Conservation (phyloP, 2,888 invertebrate genomes). For the Noctua janthina region DNA sequence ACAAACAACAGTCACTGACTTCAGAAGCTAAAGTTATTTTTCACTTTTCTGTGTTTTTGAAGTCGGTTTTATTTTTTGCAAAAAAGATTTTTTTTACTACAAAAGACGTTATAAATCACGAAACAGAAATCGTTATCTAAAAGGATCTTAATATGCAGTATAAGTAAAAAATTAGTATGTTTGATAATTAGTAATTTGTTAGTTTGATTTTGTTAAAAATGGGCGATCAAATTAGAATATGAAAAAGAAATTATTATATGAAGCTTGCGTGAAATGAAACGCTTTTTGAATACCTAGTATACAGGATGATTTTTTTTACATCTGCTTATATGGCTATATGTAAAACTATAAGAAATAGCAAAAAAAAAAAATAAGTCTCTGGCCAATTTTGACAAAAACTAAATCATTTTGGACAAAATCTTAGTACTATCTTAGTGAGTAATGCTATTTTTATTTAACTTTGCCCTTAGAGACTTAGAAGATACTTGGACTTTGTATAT, state of each 20-base stretch:
- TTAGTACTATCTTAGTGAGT: not conserved
- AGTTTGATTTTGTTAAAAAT: conserved; percentile 25
- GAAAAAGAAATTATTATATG: not conserved
- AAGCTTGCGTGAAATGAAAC: conserved; percentile 1
- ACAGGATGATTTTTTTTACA: not conserved
- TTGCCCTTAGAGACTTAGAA: not conserved
- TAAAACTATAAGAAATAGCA: not conserved
- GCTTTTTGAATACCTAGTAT: not conserved
- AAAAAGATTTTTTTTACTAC: too few relatives aligned
- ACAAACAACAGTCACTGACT: too few relatives aligned
- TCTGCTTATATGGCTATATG: not conserved
- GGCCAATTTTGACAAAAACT: not conserved
- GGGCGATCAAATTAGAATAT: not conserved
- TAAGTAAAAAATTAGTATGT: not conserved
- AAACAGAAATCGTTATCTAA: not conserved
- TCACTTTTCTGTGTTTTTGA: too few relatives aligned
- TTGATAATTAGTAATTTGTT: conserved; percentile 9
- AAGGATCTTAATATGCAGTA: not conserved
- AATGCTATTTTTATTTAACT: not conserved
- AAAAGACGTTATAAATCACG: too few relatives aligned
- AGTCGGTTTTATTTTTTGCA: too few relatives aligned
- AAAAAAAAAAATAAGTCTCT: not conserved
- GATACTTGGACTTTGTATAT: not conserved
- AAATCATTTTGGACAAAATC: not conserved
- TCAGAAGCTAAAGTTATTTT: too few relatives aligned